Conservation (phyloP, 2,888 invertebrate genomes). For the Mesorhabditis belari region DNA sequence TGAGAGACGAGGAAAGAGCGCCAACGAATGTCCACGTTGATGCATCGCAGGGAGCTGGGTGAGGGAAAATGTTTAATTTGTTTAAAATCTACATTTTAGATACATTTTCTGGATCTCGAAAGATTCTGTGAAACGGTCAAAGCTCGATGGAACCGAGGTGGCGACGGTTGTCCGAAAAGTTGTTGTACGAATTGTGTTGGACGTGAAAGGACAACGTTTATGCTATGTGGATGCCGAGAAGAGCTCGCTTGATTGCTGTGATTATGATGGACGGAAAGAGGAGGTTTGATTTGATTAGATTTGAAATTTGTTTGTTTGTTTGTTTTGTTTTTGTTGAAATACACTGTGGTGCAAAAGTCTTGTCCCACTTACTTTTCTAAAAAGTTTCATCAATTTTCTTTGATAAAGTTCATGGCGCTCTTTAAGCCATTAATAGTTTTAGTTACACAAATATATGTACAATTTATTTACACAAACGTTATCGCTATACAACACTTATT, state of each 20-base stretch:
- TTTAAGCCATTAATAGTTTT: too few relatives aligned
- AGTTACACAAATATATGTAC: too few relatives aligned
- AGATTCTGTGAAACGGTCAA: conserved; percentile 16
- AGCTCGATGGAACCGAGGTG: conserved; percentile 19
- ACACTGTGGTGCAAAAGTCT: too few relatives aligned
- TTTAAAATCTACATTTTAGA: conserved; percentile 6
- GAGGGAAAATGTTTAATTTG: background rate
- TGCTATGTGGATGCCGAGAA: conserved; percentile 13
- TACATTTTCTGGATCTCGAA: conserved; percentile 27
- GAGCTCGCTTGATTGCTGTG: conserved; percentile 13
- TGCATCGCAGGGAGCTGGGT: conserved; percentile 9
- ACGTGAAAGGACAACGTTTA: conserved; percentile 14
- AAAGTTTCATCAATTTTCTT: too few relatives aligned
- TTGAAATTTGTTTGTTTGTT: too few relatives aligned
- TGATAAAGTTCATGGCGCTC: too few relatives aligned
- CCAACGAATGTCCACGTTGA: conserved; percentile 17
- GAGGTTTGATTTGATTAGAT: too few relatives aligned
- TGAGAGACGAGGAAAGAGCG: conserved; percentile 15
- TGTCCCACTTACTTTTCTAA: too few relatives aligned
- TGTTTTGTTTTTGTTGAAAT: too few relatives aligned
- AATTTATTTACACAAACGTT: too few relatives aligned
- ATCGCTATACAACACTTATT: too few relatives aligned
- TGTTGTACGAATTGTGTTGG: conserved; percentile 12
- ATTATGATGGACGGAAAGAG: conserved; percentile 19
- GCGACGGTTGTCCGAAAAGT: conserved; percentile 9